Evolutionary conservation across 2,113 vertebrate species (phyloP).

Genomic region (Epinephelus cyanopodus): DNA sequence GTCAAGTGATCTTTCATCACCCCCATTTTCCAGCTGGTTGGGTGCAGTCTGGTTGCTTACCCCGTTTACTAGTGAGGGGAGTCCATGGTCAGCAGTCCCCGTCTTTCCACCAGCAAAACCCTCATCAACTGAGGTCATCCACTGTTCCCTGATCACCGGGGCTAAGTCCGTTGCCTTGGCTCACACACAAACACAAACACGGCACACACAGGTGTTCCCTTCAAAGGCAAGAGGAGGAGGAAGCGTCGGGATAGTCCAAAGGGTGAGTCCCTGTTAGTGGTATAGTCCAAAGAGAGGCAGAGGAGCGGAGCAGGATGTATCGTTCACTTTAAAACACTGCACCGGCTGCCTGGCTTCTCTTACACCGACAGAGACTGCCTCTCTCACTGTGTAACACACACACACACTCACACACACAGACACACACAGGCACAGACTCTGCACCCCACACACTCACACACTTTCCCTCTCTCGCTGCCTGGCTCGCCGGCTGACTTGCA

Average conservation of each 20-base stretch:
- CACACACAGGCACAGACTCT: constrained; percentile 34
- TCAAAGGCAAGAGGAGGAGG: constrained; percentile 46
- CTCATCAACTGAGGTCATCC: constrained; percentile 74
- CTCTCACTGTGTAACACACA: neutral
- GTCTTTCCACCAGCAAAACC: constrained; percentile 58
- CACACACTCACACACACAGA: constrained; percentile 15
- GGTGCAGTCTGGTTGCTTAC: constrained; percentile 68
- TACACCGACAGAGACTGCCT: constrained; percentile 25
- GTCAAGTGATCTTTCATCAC: constrained; percentile 48
- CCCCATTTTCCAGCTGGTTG: constrained; percentile 43
- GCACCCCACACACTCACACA: constrained; percentile 65
- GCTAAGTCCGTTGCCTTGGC: constrained; percentile 42
- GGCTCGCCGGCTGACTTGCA: constrained; percentile 65
- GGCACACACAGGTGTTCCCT: constrained; percentile 69
- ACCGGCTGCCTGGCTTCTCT: constrained; percentile 55
- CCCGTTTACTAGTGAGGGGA: constrained; percentile 73
- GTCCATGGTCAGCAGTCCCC: constrained; percentile 71
- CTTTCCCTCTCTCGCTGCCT: constrained; percentile 51
- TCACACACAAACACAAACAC: constrained; percentile 24
- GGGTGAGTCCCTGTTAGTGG: constrained; percentile 59
- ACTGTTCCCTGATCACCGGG: constrained; percentile 50
- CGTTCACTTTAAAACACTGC: constrained; percentile 63
- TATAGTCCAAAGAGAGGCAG: constrained; percentile 60
- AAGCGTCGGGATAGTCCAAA: constrained; percentile 67
- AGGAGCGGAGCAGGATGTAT: constrained; percentile 48